Base-by-base conservation (phyloP, 2,888 invertebrate genomes). In the Macrophya annulata region DNA sequence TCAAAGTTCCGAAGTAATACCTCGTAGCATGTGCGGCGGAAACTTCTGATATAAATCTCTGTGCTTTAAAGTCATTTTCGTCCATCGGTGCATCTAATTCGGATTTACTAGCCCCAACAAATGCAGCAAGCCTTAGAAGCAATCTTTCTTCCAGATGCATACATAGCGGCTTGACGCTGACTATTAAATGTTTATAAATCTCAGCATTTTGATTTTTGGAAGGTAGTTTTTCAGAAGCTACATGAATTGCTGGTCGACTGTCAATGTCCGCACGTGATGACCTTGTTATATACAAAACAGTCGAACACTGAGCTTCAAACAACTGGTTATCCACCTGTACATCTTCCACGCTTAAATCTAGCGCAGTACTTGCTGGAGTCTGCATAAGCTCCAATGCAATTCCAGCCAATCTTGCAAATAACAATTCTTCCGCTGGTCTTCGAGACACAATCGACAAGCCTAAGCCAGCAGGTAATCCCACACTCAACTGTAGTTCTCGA, bases 61-160 rank as follows among this genome's bases (percentile, higher is more conserved):
- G 97, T 77, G 96, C 96, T 93, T 97, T 97, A 93, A 96, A 96
- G 91, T 97, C 97, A 88, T 95, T 96, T 93, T 98, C 97, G 92
- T 97, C 97, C 12, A 95, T 93, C 1, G 94, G 94, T 65, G 95
- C 94, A 86, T 96, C 96, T 51, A 94, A 94, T 87, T 96, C 96
- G 6, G 93, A 92, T 12, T 94, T 92, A 59, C 94, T 95, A 84
- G 94, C 94, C 10, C 95, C 95, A 86, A 96, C 93, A 87, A 96
- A 96, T 9, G 95, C 94, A 87, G 95, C 95, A 83, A 98, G 92
- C 92, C 97, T 97, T 89, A 97, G 94, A 48, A 98, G 94, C 48
- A 98, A 94, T 85, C 96, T 95, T 93, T 99, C 99, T 92, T 99
- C 99, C 15, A 99, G 94, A 86, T 97, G 96, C 12, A 99, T 94